Percentiles rank a stretch among this genome's conserved stretches.
These are phyloP conservation scores for Drosophila quadrilineata DNA, from an alignment of 1,140 invertebrate species.

Conservation along the genomic window DNA sequence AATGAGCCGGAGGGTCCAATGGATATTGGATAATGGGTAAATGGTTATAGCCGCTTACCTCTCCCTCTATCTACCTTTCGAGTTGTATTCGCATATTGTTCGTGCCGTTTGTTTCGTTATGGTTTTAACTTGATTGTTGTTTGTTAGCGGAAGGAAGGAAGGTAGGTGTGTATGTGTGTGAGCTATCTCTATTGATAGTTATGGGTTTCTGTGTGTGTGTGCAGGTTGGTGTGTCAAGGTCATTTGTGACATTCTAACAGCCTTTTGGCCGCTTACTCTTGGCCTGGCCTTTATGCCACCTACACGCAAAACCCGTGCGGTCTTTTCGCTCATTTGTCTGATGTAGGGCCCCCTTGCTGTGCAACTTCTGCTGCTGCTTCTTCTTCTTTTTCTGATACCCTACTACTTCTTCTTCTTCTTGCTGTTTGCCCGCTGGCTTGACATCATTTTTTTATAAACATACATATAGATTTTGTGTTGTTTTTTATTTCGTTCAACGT, in stretches of 20 bases:
- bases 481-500: no score
- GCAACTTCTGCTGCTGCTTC: constrained; percentile 8
- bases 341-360: constrained; percentile 47
- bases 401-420: constrained; percentile 1
- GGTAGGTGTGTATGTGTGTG: constrained; percentile 56
- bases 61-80: no score
- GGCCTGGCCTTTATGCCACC: constrained; percentile 43
- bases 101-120: constrained; percentile 39
- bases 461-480: no score
- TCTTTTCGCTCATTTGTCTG: constrained; percentile 40
- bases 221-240: constrained; percentile 63
- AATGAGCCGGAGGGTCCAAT: no score
- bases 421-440: constrained; percentile 60
- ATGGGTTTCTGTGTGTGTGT: constrained; percentile 38
- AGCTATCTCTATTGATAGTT: no score
- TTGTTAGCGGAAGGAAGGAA: constrained; percentile 63
- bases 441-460: constrained; percentile 69
- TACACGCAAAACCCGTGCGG: constrained; percentile 19
- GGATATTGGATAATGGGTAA: no score
- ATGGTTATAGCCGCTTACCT: constrained; percentile 25
- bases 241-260: constrained; percentile 66
- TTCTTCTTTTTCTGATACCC: background rate
- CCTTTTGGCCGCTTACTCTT: constrained; percentile 59
- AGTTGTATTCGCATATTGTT: constrained; percentile 23
- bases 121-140: constrained; percentile 27